Base-by-base conservation (phyloP, 2,797 vertebrate genomes). In the Masticophis lateralis region DNA sequence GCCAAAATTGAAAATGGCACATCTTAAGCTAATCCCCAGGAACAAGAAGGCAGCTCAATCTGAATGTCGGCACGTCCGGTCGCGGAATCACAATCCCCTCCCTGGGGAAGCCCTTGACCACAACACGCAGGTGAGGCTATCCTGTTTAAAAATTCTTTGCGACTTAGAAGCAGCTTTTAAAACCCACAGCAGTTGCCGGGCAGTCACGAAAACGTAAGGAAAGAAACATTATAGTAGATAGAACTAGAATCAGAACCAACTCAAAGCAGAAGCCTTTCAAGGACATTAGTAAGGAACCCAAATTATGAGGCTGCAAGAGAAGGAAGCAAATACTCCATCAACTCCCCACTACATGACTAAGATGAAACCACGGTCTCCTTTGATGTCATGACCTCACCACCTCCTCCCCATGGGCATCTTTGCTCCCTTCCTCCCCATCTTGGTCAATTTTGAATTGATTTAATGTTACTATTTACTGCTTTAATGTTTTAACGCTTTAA, bases 81-180 rank as follows among this genome's bases (percentile, higher is more conserved):
- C 32, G 66, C n/a, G 28, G 63, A 14, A 14, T 28, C n/a, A 32
- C 14, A 32, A 32, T 32, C 14, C n/a, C n/a, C n/a, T 18, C 66
- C 14, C 22, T 9, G 9, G 6, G n/a, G 14, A 37, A 69, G 14
- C 2, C 28, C 66, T 16, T 0, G 12, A 2, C 28, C 6, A 0
- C 14, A 18, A 32, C 5, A 32, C n/a, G 32, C 28, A 69, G 13
- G 9, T 27, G 66, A 69, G 13, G n/a, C n/a, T 32, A 37, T 3
- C 13, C 66, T 7, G 5, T 16, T 69, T 11, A 32, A 32, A 32
- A 69, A 69, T 69, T 32, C 28, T 69, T 32, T 2, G 63, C 13
- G 5, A 14, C 63, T 32, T 69, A 69, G n/a, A 32, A 69, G n/a
- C 63, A 32, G 63, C 63, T 13, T 16, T 32, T 69, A 69, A 69